Evolutionary conservation across 2,113 vertebrate genomes (phyloP).

Genomic region (Chascanopsetta lugubris): DNA sequence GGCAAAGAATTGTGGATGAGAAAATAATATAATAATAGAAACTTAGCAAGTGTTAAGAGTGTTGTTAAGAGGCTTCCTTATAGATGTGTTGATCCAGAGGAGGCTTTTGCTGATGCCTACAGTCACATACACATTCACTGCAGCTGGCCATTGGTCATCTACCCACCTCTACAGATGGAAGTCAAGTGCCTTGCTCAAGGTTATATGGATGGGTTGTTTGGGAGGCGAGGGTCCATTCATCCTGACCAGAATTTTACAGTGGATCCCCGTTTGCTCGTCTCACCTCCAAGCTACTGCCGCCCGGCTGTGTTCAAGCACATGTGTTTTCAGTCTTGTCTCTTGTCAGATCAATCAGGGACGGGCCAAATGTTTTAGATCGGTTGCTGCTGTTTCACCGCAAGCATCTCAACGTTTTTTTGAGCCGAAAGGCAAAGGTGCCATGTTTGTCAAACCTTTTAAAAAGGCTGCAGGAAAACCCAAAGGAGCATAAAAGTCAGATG

Average conservation of each 20-base stretch:
- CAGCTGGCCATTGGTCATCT: constrained; percentile 8
- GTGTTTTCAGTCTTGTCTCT: constrained; percentile 16
- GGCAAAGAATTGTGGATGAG: background rate
- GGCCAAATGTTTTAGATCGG: constrained; percentile 10
- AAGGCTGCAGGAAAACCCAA: background rate
- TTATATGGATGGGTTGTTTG: constrained; percentile 33
- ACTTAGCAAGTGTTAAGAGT: too few species aligned
- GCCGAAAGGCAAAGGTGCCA: background rate
- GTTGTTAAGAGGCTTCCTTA: constrained; percentile 3
- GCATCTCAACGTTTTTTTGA: background rate
- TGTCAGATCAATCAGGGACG: constrained; percentile 5
- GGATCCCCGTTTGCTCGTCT: background rate
- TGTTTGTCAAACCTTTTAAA: background rate
- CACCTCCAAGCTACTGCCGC: background rate
- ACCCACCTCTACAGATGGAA: constrained; percentile 23
- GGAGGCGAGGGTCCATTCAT: background rate
- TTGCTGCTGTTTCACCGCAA: background rate
- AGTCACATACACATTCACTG: constrained; percentile 24
- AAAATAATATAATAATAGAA: too few species aligned
- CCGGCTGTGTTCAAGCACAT: constrained; percentile 4
- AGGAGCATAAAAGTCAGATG: constrained; percentile 3
- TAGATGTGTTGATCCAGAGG: constrained; percentile 33
- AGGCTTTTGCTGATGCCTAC: constrained; percentile 9
- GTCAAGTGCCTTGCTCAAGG: constrained; percentile 39
- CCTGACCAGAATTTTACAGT: constrained; percentile 22